These are phyloP conservation scores for Ophion ellenae DNA, from an alignment of 2,888 invertebrate species.

Conservation along the genomic window DNA sequence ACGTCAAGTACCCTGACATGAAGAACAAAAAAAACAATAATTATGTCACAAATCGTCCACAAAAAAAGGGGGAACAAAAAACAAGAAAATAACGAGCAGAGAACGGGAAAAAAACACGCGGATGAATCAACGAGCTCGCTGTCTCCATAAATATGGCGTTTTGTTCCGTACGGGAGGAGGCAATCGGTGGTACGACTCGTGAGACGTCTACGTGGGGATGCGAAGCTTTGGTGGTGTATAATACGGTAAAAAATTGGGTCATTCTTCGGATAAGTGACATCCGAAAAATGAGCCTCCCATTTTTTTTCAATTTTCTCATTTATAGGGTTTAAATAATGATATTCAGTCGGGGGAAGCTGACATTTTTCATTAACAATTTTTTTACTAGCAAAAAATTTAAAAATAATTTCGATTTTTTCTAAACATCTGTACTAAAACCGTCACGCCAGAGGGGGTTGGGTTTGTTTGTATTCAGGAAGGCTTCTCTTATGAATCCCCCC, in stretches of 20 bases:
- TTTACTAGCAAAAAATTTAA: too few relatives aligned
- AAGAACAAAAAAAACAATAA: background rate
- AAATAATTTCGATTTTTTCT: too few relatives aligned
- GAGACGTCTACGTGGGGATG: background rate
- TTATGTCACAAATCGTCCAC: background rate
- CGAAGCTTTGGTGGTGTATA: background rate
- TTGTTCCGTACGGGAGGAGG: conserved; percentile 4
- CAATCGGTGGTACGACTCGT: background rate
- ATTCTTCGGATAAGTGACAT: too few relatives aligned
- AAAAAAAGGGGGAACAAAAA: background rate
- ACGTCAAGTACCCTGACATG: background rate
- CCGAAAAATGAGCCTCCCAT: too few relatives aligned
- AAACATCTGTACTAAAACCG: too few relatives aligned
- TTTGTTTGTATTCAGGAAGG: too few relatives aligned
- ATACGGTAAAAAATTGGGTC: background rate
- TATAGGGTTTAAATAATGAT: too few relatives aligned
- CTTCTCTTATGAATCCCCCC: too few relatives aligned
- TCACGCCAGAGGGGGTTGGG: too few relatives aligned
- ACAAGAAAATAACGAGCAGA: background rate
- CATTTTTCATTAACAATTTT: too few relatives aligned
- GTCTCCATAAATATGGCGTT: conserved; percentile 11
- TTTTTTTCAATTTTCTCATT: too few relatives aligned
- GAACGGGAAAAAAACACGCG: background rate
- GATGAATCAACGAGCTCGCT: conserved; percentile 22
- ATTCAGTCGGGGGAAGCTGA: too few relatives aligned